Conservation (phyloP, 2,888 invertebrate species). For the Galerucella calmariensis region DNA sequence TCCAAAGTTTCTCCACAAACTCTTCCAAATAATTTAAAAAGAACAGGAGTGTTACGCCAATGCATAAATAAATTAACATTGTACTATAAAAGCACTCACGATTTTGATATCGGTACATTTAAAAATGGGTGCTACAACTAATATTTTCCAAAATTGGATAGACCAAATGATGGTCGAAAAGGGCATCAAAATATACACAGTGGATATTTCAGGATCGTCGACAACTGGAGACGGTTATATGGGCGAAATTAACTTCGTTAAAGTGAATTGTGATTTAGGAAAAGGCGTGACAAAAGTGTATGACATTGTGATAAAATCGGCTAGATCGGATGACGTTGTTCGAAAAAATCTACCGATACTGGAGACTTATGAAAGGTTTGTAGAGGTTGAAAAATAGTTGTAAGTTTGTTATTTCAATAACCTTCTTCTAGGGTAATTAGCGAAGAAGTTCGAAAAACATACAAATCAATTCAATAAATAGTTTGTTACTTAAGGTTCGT, state of each 20-base stretch:
- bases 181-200: slow-evolving; percentile 36
- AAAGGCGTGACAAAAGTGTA: slow-evolving; percentile 36
- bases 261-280: slow-evolving; percentile 35
- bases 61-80: too few relatives aligned
- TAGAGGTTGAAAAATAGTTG: background rate
- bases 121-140: background rate
- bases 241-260: slow-evolving; percentile 50
- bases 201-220: slow-evolving; percentile 45
- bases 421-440: too few relatives aligned
- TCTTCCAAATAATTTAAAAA: too few relatives aligned
- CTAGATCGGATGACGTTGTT: background rate
- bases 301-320: slow-evolving; percentile 40
- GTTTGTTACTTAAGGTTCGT: too few relatives aligned
- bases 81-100: too few relatives aligned
- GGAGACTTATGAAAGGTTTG: background rate
- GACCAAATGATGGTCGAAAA: slow-evolving; percentile 44
- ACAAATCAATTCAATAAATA: too few relatives aligned
- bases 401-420: too few relatives aligned
- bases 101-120: too few relatives aligned
- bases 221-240: slow-evolving; percentile 52
- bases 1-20: too few relatives aligned
- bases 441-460: too few relatives aligned
- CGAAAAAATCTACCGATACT: background rate
- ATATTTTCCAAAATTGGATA: slow-evolving; percentile 31
- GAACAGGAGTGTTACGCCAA: too few relatives aligned